Base-by-base conservation (phyloP, 2,797 vertebrate species). In the Clarias laeviceps region DNA sequence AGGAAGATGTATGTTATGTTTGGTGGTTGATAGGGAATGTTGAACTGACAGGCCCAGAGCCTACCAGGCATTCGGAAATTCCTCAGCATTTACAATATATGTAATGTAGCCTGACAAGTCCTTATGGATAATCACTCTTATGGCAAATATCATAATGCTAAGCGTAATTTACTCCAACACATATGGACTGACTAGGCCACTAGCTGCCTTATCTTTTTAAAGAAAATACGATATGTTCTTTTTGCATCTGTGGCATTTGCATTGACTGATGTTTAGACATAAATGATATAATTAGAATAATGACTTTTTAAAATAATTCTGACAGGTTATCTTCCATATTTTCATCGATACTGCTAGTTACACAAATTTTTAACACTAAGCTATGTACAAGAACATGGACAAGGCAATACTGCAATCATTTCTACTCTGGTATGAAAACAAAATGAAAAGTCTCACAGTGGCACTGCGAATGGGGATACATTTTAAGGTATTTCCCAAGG, bases 1-100 rank as follows among this genome's bases (percentile, higher is more conserved):
- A 54, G 57, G 76, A 45, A 80, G 82, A 87, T 84, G 81, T 80
- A 68, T 22, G 18, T 57, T 80, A 73, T 86, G 66, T 66, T 37
- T 69, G 57, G 80, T 70, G 64, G 9, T 61, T 34, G 57, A 72
- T 80, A 83, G 20, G 29, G 64, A 45, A 76, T 72, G 62, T 78
- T 88, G 84, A 78, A 80, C 56, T 62, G 77, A 88, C 76, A 54
- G 62, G 81, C 81, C 81, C 65, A 54, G 24, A 57, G 66, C 40
- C 82, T 37, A 80, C 65, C 40, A 83, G 74, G 57, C 24, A 79
- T 73, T 79, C n/a, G 18, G 29, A 80, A 86, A 83, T 69, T 82
- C 34, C 27, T 68, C 81, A 50, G 15, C 65, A 78, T 70, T 62
- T 20, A 57, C 56, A 54, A 50, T 68, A 34, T 32, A 82, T 77